These are phyloP conservation scores for Zaprionus gabonicus DNA, from an alignment of 1,140 invertebrate genomes.

Conservation along the genomic window DNA sequence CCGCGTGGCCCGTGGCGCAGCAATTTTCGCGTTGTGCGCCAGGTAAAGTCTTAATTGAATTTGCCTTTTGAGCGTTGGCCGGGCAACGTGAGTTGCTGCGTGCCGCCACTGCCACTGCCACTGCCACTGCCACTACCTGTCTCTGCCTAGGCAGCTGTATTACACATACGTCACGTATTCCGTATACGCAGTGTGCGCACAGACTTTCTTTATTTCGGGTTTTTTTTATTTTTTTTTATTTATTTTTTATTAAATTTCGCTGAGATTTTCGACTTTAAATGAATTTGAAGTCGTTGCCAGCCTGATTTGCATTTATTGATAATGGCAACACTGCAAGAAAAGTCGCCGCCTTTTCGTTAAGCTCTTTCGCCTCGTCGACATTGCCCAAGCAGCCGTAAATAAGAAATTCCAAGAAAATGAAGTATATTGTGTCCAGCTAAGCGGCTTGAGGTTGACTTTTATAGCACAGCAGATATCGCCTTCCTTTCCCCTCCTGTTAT, in stretches of 20 bases:
- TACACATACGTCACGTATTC: conserved; percentile 44
- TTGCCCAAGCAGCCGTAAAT: conserved; percentile 43
- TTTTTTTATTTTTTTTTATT: background rate
- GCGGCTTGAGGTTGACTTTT: conserved; percentile 32
- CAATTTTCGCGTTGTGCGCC: conserved; percentile 46
- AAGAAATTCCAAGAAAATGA: conserved; percentile 21
- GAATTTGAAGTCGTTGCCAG: conserved; percentile 16
- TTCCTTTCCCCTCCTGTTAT: background rate
- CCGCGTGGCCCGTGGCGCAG: conserved; percentile 41
- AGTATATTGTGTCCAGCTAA: conserved; percentile 22
- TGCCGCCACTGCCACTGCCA: background rate
- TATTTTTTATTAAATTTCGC: conserved; percentile 34
- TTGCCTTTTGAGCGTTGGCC: conserved; percentile 59
- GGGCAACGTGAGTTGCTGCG: conserved; percentile 39
- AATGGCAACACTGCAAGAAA: background rate
- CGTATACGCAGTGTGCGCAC: conserved; percentile 16
- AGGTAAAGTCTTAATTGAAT: conserved; percentile 75
- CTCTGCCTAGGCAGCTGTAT: conserved; percentile 6
- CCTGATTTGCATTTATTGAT: conserved; percentile 29
- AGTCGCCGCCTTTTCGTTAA: background rate
- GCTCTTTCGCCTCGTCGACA: background rate
- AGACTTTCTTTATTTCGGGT: background rate
- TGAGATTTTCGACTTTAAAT: conserved; percentile 18
- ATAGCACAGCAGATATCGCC: background rate
- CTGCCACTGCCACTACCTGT: background rate